Evolutionary conservation across 2,797 vertebrate genomes (phyloP), one percentile per base, ranked within the genome.

Genomic region (Sus cebifrons): DNA sequence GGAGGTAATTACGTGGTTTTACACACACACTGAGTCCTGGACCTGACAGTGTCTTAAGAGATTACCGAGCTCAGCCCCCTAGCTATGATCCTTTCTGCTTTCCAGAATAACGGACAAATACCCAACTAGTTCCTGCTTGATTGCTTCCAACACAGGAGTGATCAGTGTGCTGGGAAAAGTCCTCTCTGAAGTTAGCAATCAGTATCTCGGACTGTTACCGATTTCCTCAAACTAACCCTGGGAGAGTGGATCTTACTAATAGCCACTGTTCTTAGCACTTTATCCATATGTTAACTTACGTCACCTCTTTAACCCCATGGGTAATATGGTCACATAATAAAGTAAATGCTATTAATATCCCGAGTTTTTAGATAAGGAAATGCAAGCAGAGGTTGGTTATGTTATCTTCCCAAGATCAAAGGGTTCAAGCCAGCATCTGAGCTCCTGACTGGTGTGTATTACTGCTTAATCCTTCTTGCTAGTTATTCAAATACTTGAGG

Each of bases 1-100:
- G 68, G 58, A 91, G 74, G 79, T 82, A 86, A 92, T 89, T 94
- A 86, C 52, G 49, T 86, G 49, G 27, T 58, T 96, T 68, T 79
- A 49, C 12, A 13, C 62, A 49, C 13, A 20, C 29, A 23, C 8
- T 20, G 44, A 93, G 83, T 83, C 67, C 49, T 54, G 77, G 78
- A 21, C 64, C 82, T 65, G n/a, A 70, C 12, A 6, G 62, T 2
- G 5, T 87, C 29, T 36, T 62, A 9, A 78, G 74, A 86, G 40
- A 74, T 25, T 11, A 27, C 12, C 10, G 11, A 13, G 29, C 49
- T 13, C 16, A 52, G n/a, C 15, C 20, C 32, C 8, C 13, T 1
- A 23, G n/a, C 27, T 27, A 3, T 3, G 44, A 36, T 79, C 65
- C 65, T 2, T 62, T 84, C 25, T 75, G 44, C 49, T 73, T 56